A percentile compares a stretch with the other conserved stretches of the same genome.
phyloP scores from a whole-genome alignment of 2,797 vertebrate species.

The Microtus agrestis region DNA sequence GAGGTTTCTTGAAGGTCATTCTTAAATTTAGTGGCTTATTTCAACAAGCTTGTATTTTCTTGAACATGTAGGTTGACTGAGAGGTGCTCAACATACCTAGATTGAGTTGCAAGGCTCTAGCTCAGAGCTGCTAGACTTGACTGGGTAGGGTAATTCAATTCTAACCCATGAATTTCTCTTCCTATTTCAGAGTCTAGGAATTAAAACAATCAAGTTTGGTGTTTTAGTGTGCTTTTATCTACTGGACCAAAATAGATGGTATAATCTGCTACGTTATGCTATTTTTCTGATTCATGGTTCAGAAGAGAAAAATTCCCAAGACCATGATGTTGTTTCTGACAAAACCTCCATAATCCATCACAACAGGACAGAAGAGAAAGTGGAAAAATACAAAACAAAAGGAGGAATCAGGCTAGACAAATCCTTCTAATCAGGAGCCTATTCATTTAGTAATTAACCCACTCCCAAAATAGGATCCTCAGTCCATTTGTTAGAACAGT shows the following conservation, averaged over 20 bases:
- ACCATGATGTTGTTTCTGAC: no score
- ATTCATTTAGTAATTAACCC: no score
- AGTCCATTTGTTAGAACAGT: background rate
- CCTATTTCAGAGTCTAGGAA: background rate
- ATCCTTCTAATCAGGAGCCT: background rate
- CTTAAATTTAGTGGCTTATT: slow-evolving; percentile 1
- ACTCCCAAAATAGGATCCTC: background rate
- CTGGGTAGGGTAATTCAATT: background rate
- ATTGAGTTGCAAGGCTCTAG: background rate
- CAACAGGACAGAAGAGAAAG: background rate
- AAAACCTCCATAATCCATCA: background rate
- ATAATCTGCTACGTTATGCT: background rate
- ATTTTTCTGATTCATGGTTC: background rate
- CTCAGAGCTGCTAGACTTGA: background rate
- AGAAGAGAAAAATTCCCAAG: background rate
- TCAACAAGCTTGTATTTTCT: background rate
- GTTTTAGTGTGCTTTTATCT: background rate
- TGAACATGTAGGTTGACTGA: background rate
- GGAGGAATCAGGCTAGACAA: background rate
- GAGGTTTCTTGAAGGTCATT: background rate
- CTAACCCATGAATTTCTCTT: background rate
- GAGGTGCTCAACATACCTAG: background rate
- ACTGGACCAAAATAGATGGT: background rate
- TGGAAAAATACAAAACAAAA: no score
- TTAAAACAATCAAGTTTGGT: background rate